These are phyloP conservation scores for Apogon talboti DNA, from an alignment of 2,797 vertebrate species.

Conservation along the genomic window DNA sequence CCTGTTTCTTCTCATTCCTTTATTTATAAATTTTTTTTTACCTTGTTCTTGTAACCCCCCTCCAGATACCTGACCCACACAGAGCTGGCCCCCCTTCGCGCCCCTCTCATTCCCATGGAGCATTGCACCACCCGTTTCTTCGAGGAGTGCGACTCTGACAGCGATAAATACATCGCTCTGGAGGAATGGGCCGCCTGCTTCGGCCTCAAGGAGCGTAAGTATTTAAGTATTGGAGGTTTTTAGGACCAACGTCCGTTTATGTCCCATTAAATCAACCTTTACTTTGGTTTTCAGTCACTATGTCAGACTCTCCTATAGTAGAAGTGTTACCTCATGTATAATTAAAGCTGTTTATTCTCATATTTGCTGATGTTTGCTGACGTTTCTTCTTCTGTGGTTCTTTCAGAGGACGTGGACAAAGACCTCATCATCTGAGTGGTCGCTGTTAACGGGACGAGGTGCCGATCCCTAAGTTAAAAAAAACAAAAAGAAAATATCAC, in stretches of 20 bases:
- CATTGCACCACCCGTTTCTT: constrained; percentile 99
- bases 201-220: constrained; percentile 97
- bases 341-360: too few species aligned
- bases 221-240: not conserved
- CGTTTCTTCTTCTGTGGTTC: constrained; percentile 46
- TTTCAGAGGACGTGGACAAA: constrained; percentile 97
- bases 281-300: too few species aligned
- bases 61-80: constrained; percentile 96
- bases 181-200: constrained; percentile 98
- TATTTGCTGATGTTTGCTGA: not conserved
- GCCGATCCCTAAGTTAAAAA: constrained; percentile 90
- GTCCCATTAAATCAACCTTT: too few species aligned
- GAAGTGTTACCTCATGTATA: too few species aligned
- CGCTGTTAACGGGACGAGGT: constrained; percentile 86
- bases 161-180: constrained; percentile 96
- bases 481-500: constrained; percentile 53
- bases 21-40: too few species aligned
- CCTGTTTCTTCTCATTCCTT: not conserved
- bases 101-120: constrained; percentile 99
- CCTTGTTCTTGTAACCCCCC: too few species aligned
- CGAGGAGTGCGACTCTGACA: constrained; percentile 92
- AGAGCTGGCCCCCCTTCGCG: constrained; percentile 94
- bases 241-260: too few species aligned
- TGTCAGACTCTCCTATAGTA: too few species aligned
- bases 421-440: constrained; percentile 93